These are phyloP conservation scores for Drosophila koepferae DNA, from an alignment of 2,888 invertebrate genomes.

Conservation along the genomic window DNA sequence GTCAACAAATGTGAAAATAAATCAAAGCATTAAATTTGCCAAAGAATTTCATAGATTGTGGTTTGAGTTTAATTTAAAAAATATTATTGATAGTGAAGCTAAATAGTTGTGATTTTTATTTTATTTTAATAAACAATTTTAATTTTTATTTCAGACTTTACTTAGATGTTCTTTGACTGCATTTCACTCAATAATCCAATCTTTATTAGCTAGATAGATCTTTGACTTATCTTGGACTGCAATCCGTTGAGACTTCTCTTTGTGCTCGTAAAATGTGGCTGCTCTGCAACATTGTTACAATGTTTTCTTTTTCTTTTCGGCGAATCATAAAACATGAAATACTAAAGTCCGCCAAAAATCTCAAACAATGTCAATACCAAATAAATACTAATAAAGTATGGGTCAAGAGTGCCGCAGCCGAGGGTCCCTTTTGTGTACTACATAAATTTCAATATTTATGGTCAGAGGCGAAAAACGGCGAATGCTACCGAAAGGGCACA, in stretches of 20 bases:
- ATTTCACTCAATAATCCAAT: not conserved
- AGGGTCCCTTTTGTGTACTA: conserved; percentile 60
- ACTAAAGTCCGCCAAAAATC: conserved; percentile 34
- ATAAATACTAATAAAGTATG: conserved; percentile 61
- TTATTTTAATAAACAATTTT: not conserved
- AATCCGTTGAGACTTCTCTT: not conserved
- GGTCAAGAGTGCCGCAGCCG: conserved; percentile 39
- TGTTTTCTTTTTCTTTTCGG: conserved; percentile 15
- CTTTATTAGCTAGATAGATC: conserved; percentile 6
- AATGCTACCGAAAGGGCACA: conserved; percentile 56
- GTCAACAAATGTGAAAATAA: not conserved
- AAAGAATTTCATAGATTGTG: not conserved
- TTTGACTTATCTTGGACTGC: not conserved
- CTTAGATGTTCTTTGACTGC: not conserved
- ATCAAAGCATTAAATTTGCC: not conserved
- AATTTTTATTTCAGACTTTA: not conserved
- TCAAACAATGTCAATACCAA: conserved; percentile 56
- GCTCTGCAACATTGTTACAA: conserved; percentile 33
- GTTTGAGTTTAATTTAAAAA: not conserved
- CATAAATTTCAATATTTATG: conserved; percentile 81
- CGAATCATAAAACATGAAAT: conserved; percentile 41
- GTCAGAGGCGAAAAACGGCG: conserved; percentile 39
- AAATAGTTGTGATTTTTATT: not conserved
- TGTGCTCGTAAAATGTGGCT: conserved; percentile 15
- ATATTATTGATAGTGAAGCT: rapidly evolving